Evolutionary conservation across 2,888 invertebrate genomes (phyloP).

Genomic region (Pseudococcus longispinus): DNA sequence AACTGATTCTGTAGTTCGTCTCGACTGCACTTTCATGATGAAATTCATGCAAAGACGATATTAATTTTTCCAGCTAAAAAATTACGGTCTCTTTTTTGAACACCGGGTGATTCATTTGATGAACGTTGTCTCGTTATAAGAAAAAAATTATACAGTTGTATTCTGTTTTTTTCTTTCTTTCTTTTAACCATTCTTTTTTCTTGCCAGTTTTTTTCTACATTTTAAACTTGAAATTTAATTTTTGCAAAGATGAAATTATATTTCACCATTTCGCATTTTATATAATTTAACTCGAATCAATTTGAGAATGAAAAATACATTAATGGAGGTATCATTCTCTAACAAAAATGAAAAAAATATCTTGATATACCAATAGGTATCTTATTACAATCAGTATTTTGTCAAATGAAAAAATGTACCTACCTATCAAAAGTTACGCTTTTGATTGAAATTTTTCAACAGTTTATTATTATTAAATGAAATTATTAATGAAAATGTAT

Average conservation of each 20-base stretch:
- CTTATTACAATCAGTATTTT: too few relatives aligned
- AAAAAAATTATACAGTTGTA: not conserved
- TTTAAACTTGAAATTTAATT: not conserved
- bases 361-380: too few relatives aligned
- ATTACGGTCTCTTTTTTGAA: not conserved
- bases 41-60: not conserved
- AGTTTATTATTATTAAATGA: too few relatives aligned
- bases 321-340: not conserved
- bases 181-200: not conserved
- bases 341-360: not conserved
- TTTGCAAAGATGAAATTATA: not conserved
- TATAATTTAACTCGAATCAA: not conserved
- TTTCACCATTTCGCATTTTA: not conserved
- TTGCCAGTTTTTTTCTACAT: not conserved
- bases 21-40: too few relatives aligned
- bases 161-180: not conserved
- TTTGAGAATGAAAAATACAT: not conserved
- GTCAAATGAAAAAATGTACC: too few relatives aligned
- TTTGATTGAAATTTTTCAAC: too few relatives aligned
- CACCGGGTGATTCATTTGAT: conserved; percentile 2
- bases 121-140: conserved; percentile 13
- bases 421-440: too few relatives aligned
- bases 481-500: too few relatives aligned
- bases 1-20: too few relatives aligned
- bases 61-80: not conserved